These are phyloP conservation scores for Vidua chalybeata DNA, from an alignment of 2,113 vertebrate genomes.

Conservation along the genomic window DNA sequence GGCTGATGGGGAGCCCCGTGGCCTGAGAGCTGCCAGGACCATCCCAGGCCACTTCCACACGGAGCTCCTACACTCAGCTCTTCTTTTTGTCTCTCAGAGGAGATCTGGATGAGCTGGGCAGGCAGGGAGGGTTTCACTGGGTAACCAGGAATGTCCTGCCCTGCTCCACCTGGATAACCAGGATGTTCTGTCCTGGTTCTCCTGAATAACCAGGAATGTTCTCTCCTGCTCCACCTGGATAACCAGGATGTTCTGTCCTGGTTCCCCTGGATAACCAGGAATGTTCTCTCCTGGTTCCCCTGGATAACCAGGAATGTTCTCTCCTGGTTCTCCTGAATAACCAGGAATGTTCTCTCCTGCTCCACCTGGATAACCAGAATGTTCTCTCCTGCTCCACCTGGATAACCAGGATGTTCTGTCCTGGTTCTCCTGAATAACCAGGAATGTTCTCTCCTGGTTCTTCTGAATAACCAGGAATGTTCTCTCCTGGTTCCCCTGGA, in stretches of 20 bases:
- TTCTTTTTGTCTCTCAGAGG: not conserved
- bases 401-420: not conserved
- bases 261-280: accelerated
- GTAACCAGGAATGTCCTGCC: accelerated
- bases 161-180: not conserved
- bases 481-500: not conserved
- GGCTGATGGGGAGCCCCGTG: constrained; percentile 94
- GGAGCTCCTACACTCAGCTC: not conserved
- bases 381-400: not conserved
- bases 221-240: accelerated
- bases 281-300: not conserved
- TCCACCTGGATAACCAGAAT: too few relatives aligned
- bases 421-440: accelerated
- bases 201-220: not conserved
- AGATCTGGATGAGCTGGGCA: not conserved
- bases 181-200: not conserved
- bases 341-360: not conserved
- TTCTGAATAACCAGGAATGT: not conserved
- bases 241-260: not conserved
- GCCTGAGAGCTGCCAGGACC: constrained; percentile 61
- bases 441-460: accelerated
- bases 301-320: not conserved
- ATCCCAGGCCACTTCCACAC: accelerated
- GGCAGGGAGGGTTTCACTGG: not conserved
- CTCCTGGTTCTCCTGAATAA: accelerated